Evolutionary conservation across 2,113 vertebrate genomes (phyloP), one percentile per base, ranked within the genome.

Genomic region (Craseonycteris thonglongyai): DNA sequence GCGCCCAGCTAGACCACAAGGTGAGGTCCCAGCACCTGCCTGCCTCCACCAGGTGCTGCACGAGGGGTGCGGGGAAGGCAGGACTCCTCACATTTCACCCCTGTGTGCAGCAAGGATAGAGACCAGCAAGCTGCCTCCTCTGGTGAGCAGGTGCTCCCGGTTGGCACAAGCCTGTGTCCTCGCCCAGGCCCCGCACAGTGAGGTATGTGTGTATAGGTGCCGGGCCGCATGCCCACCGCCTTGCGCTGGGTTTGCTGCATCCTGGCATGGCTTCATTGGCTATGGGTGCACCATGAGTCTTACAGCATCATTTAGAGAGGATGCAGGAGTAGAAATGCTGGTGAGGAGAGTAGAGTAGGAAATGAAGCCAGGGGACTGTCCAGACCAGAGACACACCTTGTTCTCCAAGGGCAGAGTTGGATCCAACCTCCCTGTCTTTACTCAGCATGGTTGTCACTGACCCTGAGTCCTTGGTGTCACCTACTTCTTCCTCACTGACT

Each of bases 1-100:
- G 35, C 3, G 14, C 66, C 0, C 78, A 96, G 28, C 85, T 95
- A 0, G 97, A 97, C 93, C 42, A 76, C 61, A 75, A 96, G 97
- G 97, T 97, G 30, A 96, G 95, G 6, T 18, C 61, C 58, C 9
- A 5, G 76, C 72, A 9, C 24, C 65, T 78, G 24, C 42, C 51
- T 0, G 0, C 49, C 47, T 49, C 58, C 0, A 0, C 47, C 47
- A 16, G 30, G 21, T 4, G 0, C 35, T 0, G 1, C 51, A 7
- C 21, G 24, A 2, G 26, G 3, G 21, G 45, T 30, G 30, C 0
- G 0, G 28, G 65, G 24, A 61, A 51, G 63, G 54, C 74, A 61
- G 75, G 47, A 28, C 54, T 15, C 26, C 49, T 58, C 38, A 16
- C 28, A 0, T 12, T 12, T 42, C n/a, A 33, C 16, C 24, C 12